phyloP scores from a whole-genome alignment of 2,797 vertebrate genomes.

The Schizopygopsis malacanthus region DNA sequence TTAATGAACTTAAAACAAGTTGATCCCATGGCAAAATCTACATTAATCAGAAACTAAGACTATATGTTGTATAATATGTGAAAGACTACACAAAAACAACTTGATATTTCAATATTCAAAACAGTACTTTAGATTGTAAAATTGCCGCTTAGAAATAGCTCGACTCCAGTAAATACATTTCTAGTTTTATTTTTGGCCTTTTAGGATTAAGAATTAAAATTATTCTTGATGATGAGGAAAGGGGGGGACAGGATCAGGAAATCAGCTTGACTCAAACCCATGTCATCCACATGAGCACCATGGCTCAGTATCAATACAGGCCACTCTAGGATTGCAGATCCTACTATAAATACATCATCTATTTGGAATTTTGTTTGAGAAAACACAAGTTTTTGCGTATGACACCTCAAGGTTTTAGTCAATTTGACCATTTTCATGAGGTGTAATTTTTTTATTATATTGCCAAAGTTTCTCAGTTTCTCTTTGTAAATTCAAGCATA shows the following conservation, averaged over 20 bases:
- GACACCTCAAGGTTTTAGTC: conserved; percentile 2
- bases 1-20: not conserved
- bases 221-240: not conserved
- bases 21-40: not conserved
- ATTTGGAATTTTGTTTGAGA: not conserved
- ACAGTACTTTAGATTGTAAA: not conserved
- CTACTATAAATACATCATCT: not conserved
- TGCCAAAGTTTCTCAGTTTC: conserved; percentile 5
- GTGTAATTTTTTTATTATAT: not conserved
- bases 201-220: not conserved
- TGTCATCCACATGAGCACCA: not conserved
- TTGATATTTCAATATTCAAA: not conserved
- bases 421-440: not conserved
- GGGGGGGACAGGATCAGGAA: not conserved
- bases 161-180: not conserved
- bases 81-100: not conserved
- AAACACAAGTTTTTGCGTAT: not conserved
- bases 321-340: not conserved
- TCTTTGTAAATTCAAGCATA: conserved; percentile 27
- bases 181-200: not conserved
- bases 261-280: not conserved
- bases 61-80: not conserved
- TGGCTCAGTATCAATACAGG: not conserved
- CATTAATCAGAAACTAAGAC: not conserved
- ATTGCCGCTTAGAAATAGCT: not conserved